These are phyloP conservation scores for Tetrax tetrax DNA, from an alignment of 2,113 vertebrate genomes.

Conservation along the genomic window DNA sequence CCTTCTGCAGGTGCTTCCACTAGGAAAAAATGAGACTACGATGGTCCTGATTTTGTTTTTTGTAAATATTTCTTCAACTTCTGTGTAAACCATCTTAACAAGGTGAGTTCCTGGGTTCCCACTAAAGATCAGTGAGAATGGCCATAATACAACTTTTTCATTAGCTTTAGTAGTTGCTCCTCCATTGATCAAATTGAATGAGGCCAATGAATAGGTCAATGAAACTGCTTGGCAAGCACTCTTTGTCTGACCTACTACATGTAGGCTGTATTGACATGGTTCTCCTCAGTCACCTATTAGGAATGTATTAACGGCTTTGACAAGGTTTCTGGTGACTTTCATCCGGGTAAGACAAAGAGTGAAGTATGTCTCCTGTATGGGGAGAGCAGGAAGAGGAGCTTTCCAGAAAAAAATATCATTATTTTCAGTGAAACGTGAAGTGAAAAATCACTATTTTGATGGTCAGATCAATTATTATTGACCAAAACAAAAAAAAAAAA, in stretches of 20 bases:
- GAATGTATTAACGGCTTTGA: neutral
- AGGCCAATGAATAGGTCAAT: neutral
- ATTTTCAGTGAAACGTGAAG: neutral
- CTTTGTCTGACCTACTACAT: neutral
- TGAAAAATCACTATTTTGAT: neutral
- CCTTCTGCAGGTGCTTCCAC: neutral
- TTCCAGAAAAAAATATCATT: neutral
- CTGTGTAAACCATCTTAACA: neutral
- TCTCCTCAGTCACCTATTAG: neutral
- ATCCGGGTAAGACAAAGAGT: neutral
- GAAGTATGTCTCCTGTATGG: neutral
- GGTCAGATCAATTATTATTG: neutral
- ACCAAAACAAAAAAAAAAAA: neutral
- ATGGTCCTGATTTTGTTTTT: neutral
- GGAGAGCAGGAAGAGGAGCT: neutral
- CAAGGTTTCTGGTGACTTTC: neutral
- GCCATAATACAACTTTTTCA: neutral
- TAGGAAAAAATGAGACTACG: neutral
- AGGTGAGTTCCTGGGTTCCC: neutral
- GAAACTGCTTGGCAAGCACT: neutral
- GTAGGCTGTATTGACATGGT: neutral
- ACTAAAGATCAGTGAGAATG: neutral
- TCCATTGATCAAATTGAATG: neutral
- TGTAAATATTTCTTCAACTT: neutral
- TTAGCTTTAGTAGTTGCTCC: neutral